A percentile compares a stretch with the other conserved stretches of the same genome.
These are phyloP conservation scores for Ceratina japonica DNA, from an alignment of 1,140 invertebrate species.

Conservation along the genomic window DNA sequence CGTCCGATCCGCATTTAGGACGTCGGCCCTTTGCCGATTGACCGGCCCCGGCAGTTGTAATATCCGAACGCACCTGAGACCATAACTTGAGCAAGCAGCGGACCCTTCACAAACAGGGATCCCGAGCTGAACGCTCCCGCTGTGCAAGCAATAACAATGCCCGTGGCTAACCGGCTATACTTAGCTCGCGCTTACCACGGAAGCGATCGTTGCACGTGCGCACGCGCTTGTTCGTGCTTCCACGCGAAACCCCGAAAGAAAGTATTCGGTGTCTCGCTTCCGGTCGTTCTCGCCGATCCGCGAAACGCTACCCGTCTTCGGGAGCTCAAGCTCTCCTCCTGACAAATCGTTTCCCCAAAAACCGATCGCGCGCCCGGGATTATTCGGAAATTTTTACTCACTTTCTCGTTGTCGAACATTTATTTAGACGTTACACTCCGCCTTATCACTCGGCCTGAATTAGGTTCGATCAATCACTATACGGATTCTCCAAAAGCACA, in stretches of 20 bases:
- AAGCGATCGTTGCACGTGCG: slow-evolving; percentile 64
- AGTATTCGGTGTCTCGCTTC: slow-evolving; percentile 57
- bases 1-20: slow-evolving; percentile 26
- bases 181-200: slow-evolving; percentile 64
- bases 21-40: slow-evolving; percentile 58
- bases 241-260: slow-evolving; percentile 47
- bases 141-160: slow-evolving; percentile 75
- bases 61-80: slow-evolving; percentile 71
- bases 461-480: neutral
- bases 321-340: slow-evolving; percentile 6
- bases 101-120: slow-evolving; percentile 73
- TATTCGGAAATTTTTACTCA: no score
- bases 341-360: neutral
- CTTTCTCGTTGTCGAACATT: no score
- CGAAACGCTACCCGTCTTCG: slow-evolving; percentile 13
- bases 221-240: slow-evolving; percentile 53
- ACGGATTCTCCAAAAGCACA: neutral
- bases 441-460: neutral
- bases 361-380: no score
- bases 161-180: slow-evolving; percentile 70
- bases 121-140: slow-evolving; percentile 62
- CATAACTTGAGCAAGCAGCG: slow-evolving; percentile 67
- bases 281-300: slow-evolving; percentile 56
- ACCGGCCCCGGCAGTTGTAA: slow-evolving; percentile 61
- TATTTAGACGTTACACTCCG: neutral